Conservation (phyloP, 1,140 invertebrate species). For the Trypoxylus dichotomus region DNA sequence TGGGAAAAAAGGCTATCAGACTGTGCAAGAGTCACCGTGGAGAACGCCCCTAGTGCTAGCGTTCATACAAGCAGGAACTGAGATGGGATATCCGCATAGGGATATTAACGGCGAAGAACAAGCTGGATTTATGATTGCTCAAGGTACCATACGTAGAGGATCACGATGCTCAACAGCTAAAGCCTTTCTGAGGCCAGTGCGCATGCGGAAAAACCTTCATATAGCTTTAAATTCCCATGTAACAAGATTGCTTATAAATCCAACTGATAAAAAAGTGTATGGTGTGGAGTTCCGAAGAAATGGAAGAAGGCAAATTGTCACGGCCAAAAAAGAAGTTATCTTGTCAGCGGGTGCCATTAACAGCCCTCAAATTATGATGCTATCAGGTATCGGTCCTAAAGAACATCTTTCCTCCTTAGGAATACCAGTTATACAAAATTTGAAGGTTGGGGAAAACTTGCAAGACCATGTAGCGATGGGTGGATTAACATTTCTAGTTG, state of each 20-base stretch:
- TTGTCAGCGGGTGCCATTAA: constrained; percentile 80
- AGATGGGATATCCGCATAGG: constrained; percentile 84
- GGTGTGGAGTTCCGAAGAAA: constrained; percentile 76
- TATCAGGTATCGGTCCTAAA: constrained; percentile 82
- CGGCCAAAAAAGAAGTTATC: constrained; percentile 76
- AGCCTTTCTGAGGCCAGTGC: constrained; percentile 80
- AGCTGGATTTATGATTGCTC: constrained; percentile 85
- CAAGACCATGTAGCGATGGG: constrained; percentile 84
- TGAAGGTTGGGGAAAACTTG: constrained; percentile 76
- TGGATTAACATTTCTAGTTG: constrained; percentile 78
- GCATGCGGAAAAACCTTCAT: constrained; percentile 77
- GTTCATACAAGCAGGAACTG: constrained; percentile 82
- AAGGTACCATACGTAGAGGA: constrained; percentile 77
- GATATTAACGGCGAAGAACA: constrained; percentile 85
- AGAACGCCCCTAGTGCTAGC: constrained; percentile 76
- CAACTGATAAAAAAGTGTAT: constrained; percentile 68
- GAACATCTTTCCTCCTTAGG: constrained; percentile 71
- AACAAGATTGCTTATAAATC: constrained; percentile 71
- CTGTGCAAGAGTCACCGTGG: constrained; percentile 84
- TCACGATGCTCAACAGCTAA: constrained; percentile 88
- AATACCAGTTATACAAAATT: constrained; percentile 71
- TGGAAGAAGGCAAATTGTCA: constrained; percentile 60
- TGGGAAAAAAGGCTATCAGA: constrained; percentile 72
- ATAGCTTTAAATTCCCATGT: constrained; percentile 77
- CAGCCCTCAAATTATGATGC: constrained; percentile 80